These are phyloP conservation scores for Scrobipalpa atriplicella DNA, from an alignment of 2,888 invertebrate species.

Conservation along the genomic window DNA sequence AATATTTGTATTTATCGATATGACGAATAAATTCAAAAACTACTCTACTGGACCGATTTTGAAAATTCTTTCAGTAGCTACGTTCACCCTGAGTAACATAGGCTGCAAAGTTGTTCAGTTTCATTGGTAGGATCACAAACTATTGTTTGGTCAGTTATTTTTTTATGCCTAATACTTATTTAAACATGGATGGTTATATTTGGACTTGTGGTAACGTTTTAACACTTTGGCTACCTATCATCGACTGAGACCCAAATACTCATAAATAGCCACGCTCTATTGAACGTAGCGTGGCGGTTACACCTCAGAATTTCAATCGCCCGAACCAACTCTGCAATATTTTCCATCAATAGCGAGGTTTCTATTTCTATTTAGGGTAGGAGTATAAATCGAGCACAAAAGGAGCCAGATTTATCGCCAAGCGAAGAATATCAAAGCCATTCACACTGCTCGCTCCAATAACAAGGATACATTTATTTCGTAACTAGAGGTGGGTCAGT, in stretches of 20 bases:
- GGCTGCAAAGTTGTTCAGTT: too few species aligned
- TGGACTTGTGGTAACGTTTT: too few species aligned
- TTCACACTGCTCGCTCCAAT: conserved; percentile 38
- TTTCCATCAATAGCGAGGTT: conserved; percentile 19
- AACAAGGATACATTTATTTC: conserved; percentile 36
- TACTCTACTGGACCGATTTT: too few species aligned
- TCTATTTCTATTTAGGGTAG: conserved; percentile 26
- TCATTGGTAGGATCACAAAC: too few species aligned
- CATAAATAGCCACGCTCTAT: neutral
- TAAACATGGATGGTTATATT: too few species aligned
- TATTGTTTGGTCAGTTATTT: too few species aligned
- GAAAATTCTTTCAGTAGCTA: too few species aligned
- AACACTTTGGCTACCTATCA: neutral
- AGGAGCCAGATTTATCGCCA: conserved; percentile 46
- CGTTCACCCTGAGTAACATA: too few species aligned
- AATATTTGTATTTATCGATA: too few species aligned
- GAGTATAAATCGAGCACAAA: conserved; percentile 32
- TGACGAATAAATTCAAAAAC: too few species aligned
- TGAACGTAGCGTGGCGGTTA: neutral
- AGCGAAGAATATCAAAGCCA: conserved; percentile 34
- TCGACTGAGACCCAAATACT: neutral
- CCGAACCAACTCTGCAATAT: conserved; percentile 13
- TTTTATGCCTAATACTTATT: too few species aligned
- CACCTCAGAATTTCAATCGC: conserved; percentile 37
- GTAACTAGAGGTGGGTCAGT: neutral